A percentile compares a stretch with the other conserved stretches of the same genome.
Conservation (phyloP, 2,797 vertebrate genomes). For the Hemitrygon akajei region DNA sequence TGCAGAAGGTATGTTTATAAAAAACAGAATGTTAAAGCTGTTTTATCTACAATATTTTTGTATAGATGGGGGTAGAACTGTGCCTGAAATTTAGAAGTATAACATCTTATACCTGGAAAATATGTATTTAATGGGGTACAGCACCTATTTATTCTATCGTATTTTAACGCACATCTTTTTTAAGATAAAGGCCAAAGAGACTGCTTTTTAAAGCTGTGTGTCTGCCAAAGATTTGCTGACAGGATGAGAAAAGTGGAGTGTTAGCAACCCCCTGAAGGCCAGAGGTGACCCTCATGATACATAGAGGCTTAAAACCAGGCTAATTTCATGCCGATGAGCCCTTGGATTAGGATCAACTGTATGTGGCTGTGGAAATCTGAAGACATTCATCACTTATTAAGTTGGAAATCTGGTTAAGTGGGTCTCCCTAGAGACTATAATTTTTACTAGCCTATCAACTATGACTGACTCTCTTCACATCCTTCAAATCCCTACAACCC, state of each 20-base stretch:
- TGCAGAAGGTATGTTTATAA: conserved; percentile 75
- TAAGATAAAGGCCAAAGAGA: not conserved
- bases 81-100: conserved; percentile 19
- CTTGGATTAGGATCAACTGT: not conserved
- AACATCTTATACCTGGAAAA: not conserved
- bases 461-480: no score
- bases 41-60: not conserved
- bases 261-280: not conserved
- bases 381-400: not conserved
- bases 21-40: not conserved
- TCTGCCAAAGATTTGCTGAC: not conserved
- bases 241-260: not conserved
- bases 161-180: not conserved
- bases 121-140: not conserved
- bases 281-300: not conserved
- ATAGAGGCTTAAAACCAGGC: not conserved
- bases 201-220: not conserved
- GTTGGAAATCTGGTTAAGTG: no score
- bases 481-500: no score
- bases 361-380: not conserved
- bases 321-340: not conserved
- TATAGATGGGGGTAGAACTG: not conserved
- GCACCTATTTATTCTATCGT: not conserved
- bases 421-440: no score
- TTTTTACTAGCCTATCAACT: no score